Evolutionary conservation across 2,888 invertebrate genomes (phyloP), one percentile per base, ranked within the genome.

Genomic region (Dascillus cervinus): DNA sequence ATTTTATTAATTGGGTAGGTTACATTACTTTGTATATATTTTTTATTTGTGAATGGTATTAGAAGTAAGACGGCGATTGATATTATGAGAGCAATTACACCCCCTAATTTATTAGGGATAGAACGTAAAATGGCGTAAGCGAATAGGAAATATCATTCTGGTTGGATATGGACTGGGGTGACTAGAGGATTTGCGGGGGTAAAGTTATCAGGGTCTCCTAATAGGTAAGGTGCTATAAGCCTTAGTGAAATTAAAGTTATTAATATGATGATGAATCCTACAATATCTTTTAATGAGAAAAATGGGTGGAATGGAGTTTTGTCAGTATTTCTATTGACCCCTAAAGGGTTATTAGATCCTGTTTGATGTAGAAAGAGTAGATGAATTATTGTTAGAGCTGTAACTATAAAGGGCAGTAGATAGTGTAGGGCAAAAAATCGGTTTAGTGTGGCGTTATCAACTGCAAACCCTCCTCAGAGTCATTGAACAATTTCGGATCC

Each of bases 61-160:
- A 77, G 67, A 52, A 74, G 63, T 65, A 82, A 65, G 65, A 83
- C 76, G 52, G 75, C 53, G 67, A 84, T 79, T 38, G 79, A 81
- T 59, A 75, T 48, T 1, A 77, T 41, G 66, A 82, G 53, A 0
- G 76, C 76, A 52, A 82, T 65, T 25, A 84, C 82, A 41, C 84
- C 83, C 29, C 82, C 82, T 66, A 83, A 56, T 72, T 86, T 84
- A 67, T 81, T 84, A 3, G 84, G 83, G 34, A 86, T 82, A 20
- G 82, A 82, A 13, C 84, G 84, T 53, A 86, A 47, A 69, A 86
- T 84, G 10, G 83, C 80, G 62, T 85, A 85, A 8, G 84, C 82
- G 70, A 84, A 85, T 69, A 86, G 60, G 53, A 85, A 87, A 60
- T 86, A 86, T 77, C 83, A 86, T 74, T 87, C 85, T 24, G 82